Base-by-base conservation (phyloP, 2,797 vertebrate species). In the Coccyzus lansbergi region DNA sequence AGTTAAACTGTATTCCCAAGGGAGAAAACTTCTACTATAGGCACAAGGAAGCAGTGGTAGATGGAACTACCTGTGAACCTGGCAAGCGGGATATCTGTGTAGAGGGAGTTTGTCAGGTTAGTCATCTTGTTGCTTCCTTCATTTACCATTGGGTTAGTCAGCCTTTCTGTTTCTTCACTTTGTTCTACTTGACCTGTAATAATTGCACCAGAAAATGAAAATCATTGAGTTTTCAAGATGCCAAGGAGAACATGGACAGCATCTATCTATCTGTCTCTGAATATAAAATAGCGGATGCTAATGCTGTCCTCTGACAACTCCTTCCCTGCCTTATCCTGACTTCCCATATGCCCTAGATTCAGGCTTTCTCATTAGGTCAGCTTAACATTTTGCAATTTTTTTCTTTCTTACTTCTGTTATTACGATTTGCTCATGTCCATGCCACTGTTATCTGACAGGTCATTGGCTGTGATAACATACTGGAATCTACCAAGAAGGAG, bases 11-110 rank as follows among this genome's bases (percentile, higher is more conserved):
- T 96, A 99, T 99, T 86, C 99, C 99, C 31, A 98, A 98, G 93
- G 99, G 99, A 92, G 99, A 99, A 93, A 99, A 98, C 97, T 99
- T 99, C 91, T 99, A 98, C 97, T 99, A 98, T 69, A 98, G 98
- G 22, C 99, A 99, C 84, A 98, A 97, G 92, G 98, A 97, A 77
- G 85, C 98, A 0, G 99, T 99, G 88, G 95, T 97, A 3, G 99
- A 99, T 2, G 99, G 99, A 4, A 99, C 99, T 0, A 97, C 98
- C 9, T 99, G 99, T 78, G 98, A 99, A 95, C 99, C 99, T 0
- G 99, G 99, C 46, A 98, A 97, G n/a, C 95, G 53, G 46, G 98
- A 99, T 11, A 68, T 99, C 74, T 99, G 99, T 83, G 98, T 99
- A 96, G 98, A 98, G 1, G 99, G 99, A 67, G 95, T 98, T 84